phyloP scores from a whole-genome alignment of 2,888 invertebrate genomes.

The Rhopalosiphum nymphaeae region DNA sequence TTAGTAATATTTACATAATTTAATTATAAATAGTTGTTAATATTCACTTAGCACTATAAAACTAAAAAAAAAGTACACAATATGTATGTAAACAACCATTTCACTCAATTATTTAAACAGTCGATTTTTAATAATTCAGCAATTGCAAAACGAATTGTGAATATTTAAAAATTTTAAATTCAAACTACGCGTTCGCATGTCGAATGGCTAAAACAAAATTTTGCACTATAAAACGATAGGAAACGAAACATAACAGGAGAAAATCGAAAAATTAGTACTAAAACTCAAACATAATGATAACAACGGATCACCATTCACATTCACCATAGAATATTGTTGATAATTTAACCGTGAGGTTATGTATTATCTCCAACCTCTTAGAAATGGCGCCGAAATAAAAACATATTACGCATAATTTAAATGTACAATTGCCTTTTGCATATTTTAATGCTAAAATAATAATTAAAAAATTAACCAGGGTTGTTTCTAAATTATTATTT shows the following conservation, averaged over 20 bases:
- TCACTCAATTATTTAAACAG: background rate
- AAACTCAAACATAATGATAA: conserved; percentile 59
- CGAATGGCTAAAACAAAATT: background rate
- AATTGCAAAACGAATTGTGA: background rate
- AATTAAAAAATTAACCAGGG: background rate
- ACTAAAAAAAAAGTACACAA: background rate
- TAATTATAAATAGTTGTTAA: background rate
- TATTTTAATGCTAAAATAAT: background rate
- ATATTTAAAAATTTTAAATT: background rate
- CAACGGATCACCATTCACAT: conserved; percentile 51
- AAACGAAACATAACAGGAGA: background rate
- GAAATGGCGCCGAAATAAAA: conserved; percentile 34
- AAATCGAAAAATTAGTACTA: conserved; percentile 2
- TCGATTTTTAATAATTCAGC: background rate
- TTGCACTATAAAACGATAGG: background rate
- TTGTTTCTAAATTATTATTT: background rate
- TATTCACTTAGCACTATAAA: background rate
- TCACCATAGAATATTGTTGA: conserved; percentile 2
- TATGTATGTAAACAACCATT: background rate
- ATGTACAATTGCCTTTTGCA: background rate
- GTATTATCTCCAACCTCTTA: conserved; percentile 40
- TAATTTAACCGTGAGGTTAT: conserved; percentile 47
- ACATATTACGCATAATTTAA: background rate
- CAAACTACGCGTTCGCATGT: background rate
- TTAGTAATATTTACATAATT: background rate